phyloP scores from a whole-genome alignment of 2,113 vertebrate genomes.

The Zootoca vivipara region DNA sequence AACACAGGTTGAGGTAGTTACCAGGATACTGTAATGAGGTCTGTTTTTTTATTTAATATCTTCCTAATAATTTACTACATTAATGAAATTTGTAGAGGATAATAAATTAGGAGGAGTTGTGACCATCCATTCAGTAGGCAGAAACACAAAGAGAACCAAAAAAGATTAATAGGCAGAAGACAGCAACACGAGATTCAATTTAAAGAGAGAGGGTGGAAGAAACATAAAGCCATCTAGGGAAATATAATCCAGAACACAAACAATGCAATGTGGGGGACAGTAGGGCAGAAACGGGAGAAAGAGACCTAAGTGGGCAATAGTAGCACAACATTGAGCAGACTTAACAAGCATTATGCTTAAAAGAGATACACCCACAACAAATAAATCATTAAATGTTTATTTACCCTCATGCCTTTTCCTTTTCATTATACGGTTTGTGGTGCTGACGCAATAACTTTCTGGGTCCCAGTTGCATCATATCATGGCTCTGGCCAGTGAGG shows the following conservation, averaged over 20 bases:
- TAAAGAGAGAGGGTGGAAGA: not conserved
- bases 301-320: not conserved
- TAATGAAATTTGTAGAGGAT: slow-evolving; percentile 54
- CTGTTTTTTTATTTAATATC: slow-evolving; percentile 36
- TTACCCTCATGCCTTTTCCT: not conserved
- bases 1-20: slow-evolving; percentile 14
- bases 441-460: not conserved
- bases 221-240: slow-evolving; percentile 36
- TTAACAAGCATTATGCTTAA: not conserved
- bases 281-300: not conserved
- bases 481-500: not conserved
- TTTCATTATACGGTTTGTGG: not conserved
- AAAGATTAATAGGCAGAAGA: slow-evolving; percentile 53
- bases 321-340: not conserved
- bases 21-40: slow-evolving; percentile 21
- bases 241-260: not conserved
- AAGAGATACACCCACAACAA: not conserved
- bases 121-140: slow-evolving; percentile 39
- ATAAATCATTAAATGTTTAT: not conserved
- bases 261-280: not conserved
- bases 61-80: slow-evolving; percentile 27
- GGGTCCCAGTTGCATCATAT: not conserved
- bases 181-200: slow-evolving; percentile 34
- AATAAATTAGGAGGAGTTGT: slow-evolving; percentile 42
- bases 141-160: slow-evolving; percentile 32